These are phyloP conservation scores for Cataglyphis livida DNA, from an alignment of 2,888 invertebrate species.

Conservation along the genomic window DNA sequence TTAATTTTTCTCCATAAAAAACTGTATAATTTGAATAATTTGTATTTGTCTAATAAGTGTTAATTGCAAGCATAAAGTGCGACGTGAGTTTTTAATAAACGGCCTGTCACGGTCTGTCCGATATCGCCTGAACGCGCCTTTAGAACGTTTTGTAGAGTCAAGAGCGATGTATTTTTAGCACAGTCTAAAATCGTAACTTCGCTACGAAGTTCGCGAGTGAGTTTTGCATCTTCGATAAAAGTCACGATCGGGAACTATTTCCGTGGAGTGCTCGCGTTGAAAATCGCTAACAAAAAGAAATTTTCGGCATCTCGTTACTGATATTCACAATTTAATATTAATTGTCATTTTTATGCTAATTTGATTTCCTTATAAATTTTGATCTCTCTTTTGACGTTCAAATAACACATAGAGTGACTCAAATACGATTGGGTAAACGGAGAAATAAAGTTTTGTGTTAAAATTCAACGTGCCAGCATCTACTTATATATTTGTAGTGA, in stretches of 20 bases:
- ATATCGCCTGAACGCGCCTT: slow-evolving; percentile 13
- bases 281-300: background rate
- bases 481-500: background rate
- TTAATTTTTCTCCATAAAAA: background rate
- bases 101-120: background rate
- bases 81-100: slow-evolving; percentile 14
- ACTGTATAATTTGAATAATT: slow-evolving; percentile 36
- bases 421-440: background rate
- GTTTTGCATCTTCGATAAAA: slow-evolving; percentile 40
- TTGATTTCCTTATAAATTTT: background rate
- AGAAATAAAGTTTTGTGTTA: background rate
- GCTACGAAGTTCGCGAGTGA: slow-evolving; percentile 46
- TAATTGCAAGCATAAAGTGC: background rate
- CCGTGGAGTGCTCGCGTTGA: background rate
- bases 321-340: background rate
- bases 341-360: background rate
- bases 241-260: background rate
- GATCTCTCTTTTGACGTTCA: background rate
- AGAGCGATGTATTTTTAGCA: slow-evolving; percentile 75
- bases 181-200: slow-evolving; percentile 72
- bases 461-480: background rate
- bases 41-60: slow-evolving; percentile 14
- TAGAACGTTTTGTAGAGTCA: background rate
- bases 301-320: background rate
- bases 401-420: background rate